These are phyloP conservation scores for Emydoidea blandingii DNA, from an alignment of 2,797 vertebrate species.

Conservation along the genomic window DNA sequence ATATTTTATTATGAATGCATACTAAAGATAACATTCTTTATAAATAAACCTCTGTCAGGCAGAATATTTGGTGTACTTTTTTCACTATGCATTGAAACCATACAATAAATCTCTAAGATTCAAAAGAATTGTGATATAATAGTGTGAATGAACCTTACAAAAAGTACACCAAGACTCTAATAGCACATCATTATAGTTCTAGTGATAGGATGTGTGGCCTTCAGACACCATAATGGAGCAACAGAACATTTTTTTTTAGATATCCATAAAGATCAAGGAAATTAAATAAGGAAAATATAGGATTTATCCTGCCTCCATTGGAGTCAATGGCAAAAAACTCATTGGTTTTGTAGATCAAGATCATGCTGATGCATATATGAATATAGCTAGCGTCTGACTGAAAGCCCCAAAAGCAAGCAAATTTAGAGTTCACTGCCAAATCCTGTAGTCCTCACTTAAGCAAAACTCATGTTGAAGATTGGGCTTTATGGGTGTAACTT, in stretches of 20 bases:
- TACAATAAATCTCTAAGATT: rapidly evolving
- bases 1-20: neutral
- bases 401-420: neutral
- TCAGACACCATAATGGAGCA: neutral
- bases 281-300: neutral
- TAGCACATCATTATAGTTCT: neutral
- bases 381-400: neutral
- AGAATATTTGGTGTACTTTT: rapidly evolving
- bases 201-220: neutral
- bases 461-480: neutral
- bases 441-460: neutral
- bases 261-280: neutral
- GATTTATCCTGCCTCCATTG: neutral
- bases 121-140: neutral
- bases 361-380: neutral
- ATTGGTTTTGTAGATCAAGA: neutral
- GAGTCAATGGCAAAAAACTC: neutral
- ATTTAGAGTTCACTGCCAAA: neutral
- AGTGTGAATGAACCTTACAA: neutral
- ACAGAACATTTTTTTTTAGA: neutral
- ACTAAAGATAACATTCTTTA: neutral
- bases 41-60: neutral
- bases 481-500: neutral
- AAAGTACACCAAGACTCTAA: neutral
- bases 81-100: neutral